Evolutionary conservation across 2,113 vertebrate species (phyloP).

Genomic region (Catharus fuscescens): DNA sequence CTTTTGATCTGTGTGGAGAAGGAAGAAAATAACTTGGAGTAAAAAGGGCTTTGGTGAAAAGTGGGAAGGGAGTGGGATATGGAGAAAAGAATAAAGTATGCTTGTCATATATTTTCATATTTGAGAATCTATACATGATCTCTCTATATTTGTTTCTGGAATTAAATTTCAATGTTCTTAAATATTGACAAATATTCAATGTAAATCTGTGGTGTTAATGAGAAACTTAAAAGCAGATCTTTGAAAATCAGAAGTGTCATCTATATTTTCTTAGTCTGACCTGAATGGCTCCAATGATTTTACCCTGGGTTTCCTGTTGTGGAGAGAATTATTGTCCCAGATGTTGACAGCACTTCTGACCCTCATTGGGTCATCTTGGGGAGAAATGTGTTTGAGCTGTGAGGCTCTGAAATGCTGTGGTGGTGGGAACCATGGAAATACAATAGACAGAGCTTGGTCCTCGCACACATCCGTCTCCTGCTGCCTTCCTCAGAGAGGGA

Average conservation of each 20-base stretch:
- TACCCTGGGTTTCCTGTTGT: not conserved
- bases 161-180: not conserved
- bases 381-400: not conserved
- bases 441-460: conserved; percentile 5
- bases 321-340: not conserved
- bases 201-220: not conserved
- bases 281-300: not conserved
- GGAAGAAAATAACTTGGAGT: not conserved
- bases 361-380: not conserved
- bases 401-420: not conserved
- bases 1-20: not conserved
- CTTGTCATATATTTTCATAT: not conserved
- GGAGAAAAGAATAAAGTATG: not conserved
- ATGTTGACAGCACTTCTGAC: not conserved
- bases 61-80: not conserved
- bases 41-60: not conserved
- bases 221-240: not conserved
- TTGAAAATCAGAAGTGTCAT: not conserved
- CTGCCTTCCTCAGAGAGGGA: conserved; percentile 36
- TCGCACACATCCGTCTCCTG: conserved; percentile 20
- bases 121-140: not conserved
- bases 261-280: not conserved
- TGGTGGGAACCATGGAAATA: not conserved
- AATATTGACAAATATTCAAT: not conserved
- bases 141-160: not conserved